phyloP scores from a whole-genome alignment of 2,113 vertebrate genomes.

The Bucco capensis region DNA sequence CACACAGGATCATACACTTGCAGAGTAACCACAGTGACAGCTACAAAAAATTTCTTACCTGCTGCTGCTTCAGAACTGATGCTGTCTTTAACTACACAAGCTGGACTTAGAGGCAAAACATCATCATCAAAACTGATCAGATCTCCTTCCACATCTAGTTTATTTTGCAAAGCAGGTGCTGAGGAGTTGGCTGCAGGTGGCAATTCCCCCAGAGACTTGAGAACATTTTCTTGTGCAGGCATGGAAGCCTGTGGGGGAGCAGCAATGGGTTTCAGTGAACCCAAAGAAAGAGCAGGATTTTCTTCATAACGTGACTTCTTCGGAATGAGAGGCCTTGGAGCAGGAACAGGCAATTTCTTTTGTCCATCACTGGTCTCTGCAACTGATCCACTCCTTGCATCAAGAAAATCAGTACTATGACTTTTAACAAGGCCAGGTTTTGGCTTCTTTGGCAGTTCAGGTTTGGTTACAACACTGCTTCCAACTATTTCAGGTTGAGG shows the following conservation, averaged over 20 bases:
- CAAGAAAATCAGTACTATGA: conserved; percentile 61
- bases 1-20: background rate
- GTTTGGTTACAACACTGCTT: conserved; percentile 68
- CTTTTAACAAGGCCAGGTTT: conserved; percentile 66
- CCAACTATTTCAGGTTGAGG: conserved; percentile 25
- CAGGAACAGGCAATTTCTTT: conserved; percentile 63
- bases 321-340: conserved; percentile 74
- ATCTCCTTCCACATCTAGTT: conserved; percentile 65
- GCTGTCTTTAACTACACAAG: conserved; percentile 38
- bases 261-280: conserved; percentile 46
- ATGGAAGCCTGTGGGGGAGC: conserved; percentile 61
- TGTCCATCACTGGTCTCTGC: background rate
- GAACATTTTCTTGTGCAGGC: conserved; percentile 67
- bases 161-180: conserved; percentile 42
- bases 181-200: background rate
- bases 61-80: conserved; percentile 55
- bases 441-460: conserved; percentile 82
- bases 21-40: background rate
- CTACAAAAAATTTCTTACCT: conserved; percentile 61
- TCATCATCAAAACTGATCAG: conserved; percentile 84
- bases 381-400: conserved; percentile 16
- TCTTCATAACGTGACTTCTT: conserved; percentile 71
- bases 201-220: conserved; percentile 63
- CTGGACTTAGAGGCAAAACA: conserved; percentile 54
- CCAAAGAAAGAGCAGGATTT: conserved; percentile 34